These are phyloP conservation scores for Oopsacas minuta DNA, from an alignment of 37 sponge, comb jelly and placozoan genomes.

Conservation along the genomic window DNA sequence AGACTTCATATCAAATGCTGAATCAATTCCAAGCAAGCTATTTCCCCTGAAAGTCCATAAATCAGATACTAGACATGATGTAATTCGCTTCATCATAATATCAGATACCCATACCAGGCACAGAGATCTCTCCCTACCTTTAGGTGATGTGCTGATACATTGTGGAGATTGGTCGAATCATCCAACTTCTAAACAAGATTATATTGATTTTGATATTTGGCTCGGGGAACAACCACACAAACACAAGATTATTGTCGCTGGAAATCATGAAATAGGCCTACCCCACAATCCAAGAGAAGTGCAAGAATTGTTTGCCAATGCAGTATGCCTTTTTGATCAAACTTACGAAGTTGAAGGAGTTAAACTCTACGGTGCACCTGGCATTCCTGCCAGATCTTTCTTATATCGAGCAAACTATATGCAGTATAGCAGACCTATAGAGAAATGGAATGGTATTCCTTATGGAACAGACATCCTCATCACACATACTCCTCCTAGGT, in stretches of 20 bases:
- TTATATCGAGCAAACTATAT: slow-evolving; percentile 1
- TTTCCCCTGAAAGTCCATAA: neutral
- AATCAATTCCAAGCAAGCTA: neutral
- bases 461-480: neutral
- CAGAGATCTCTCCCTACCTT: neutral
- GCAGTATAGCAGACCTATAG: neutral
- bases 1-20: neutral
- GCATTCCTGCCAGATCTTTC: neutral
- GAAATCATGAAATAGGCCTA: slow-evolving; percentile 17
- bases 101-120: neutral
- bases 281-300: neutral
- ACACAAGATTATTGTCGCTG: neutral
- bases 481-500: neutral
- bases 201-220: neutral
- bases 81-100: neutral
- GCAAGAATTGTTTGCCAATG: neutral
- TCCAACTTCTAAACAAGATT: neutral
- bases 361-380: neutral
- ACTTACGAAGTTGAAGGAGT: neutral
- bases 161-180: slow-evolving; percentile 10
- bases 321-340: neutral
- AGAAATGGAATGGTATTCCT: neutral
- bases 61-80: neutral
- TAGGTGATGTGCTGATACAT: neutral
- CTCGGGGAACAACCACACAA: neutral